Conservation (phyloP, 2,888 invertebrate genomes). For the Therioaphis trifolii region DNA sequence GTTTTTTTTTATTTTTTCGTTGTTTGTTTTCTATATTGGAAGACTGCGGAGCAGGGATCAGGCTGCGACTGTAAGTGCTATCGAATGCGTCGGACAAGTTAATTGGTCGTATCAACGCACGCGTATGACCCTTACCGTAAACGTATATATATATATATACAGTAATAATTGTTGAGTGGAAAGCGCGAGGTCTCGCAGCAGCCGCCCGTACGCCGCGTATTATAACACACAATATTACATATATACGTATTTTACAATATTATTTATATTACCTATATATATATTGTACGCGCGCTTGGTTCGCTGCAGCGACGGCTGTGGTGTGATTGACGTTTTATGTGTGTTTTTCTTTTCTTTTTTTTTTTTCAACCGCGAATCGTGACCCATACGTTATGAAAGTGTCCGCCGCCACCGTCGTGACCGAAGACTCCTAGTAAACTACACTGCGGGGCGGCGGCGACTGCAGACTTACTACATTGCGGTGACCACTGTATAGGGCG, state of each 20-base stretch:
- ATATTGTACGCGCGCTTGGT: neutral
- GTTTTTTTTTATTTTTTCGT: neutral
- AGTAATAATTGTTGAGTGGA: neutral
- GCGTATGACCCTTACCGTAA: no score
- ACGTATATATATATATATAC: neutral
- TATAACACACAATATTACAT: neutral
- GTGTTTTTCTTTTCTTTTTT: conserved; percentile 30
- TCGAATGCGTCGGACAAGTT: conserved; percentile 14
- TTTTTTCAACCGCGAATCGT: conserved; percentile 30
- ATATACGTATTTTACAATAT: neutral
- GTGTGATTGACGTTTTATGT: conserved; percentile 30
- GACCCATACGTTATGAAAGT: conserved; percentile 51
- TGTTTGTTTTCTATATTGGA: neutral
- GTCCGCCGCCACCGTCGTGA: conserved; percentile 30
- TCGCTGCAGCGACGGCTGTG: neutral
- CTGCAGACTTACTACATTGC: neutral
- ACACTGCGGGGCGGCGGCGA: neutral
- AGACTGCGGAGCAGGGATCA: neutral
- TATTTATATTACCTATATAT: neutral
- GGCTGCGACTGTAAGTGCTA: neutral
- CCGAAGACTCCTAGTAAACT: conserved; percentile 37
- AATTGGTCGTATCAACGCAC: conserved; percentile 22
- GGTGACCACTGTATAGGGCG: neutral
- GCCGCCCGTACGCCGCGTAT: neutral
- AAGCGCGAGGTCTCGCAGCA: no score